phyloP scores from a whole-genome alignment of 1,140 invertebrate species.

The Drosophila leontia region DNA sequence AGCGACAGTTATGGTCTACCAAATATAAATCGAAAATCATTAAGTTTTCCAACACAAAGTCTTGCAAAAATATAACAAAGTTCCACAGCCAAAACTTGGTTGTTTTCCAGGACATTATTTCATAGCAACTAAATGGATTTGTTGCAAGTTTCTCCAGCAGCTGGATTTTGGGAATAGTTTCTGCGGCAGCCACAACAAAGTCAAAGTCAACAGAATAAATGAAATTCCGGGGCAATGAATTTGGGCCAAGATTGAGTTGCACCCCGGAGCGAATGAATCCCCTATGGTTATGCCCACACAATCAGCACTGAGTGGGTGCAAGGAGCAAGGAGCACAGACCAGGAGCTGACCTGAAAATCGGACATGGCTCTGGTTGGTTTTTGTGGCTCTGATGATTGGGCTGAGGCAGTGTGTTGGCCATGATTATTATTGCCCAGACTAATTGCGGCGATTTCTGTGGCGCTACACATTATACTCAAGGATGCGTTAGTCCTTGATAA shows the following conservation, averaged over 20 bases:
- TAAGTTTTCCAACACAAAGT: neutral
- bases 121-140: slow-evolving; percentile 6
- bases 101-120: neutral
- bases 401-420: neutral
- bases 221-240: slow-evolving; percentile 43
- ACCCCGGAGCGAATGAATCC: neutral
- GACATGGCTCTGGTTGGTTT: neutral
- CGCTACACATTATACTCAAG: neutral
- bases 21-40: neutral
- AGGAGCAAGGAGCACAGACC: neutral
- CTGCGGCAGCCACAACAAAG: slow-evolving; percentile 31
- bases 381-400: neutral
- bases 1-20: neutral
- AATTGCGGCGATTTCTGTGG: neutral
- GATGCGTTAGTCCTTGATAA: neutral
- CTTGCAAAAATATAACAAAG: slow-evolving; percentile 15
- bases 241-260: slow-evolving; percentile 27
- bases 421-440: neutral
- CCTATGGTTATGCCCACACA: neutral
- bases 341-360: neutral
- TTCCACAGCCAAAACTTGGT: neutral
- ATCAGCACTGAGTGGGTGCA: neutral
- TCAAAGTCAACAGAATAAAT: slow-evolving; percentile 26
- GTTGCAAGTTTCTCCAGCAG: neutral
- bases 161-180: slow-evolving; percentile 11